Evolutionary conservation across 2,797 vertebrate genomes (phyloP).

Genomic region (Bradypus variegatus): DNA sequence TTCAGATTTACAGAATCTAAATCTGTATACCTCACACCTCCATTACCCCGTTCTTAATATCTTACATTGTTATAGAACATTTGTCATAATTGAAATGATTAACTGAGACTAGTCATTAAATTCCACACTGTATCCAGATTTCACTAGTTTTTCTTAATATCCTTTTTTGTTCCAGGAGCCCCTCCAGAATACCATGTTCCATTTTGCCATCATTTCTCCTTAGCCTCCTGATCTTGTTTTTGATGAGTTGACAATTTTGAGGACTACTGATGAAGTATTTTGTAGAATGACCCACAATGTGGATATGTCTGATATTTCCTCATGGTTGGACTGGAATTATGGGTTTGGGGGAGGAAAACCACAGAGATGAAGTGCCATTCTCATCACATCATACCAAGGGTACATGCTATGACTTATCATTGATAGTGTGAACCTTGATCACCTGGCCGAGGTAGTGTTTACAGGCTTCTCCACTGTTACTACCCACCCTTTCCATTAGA

Average conservation of each 20-base stretch:
- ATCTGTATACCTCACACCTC: not conserved
- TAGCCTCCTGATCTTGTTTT: not conserved
- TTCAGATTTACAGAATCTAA: not conserved
- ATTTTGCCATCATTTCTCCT: not conserved
- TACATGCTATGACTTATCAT: too few species aligned
- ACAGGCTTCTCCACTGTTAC: not conserved
- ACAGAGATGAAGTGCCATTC: not conserved
- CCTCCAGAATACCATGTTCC: not conserved
- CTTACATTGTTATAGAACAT: not conserved
- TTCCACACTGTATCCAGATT: not conserved
- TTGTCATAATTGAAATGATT: not conserved
- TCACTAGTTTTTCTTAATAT: not conserved
- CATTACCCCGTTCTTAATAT: not conserved
- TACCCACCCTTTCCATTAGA: not conserved
- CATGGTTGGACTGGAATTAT: not conserved
- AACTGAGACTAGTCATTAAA: not conserved
- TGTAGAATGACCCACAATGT: not conserved
- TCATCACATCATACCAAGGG: not conserved
- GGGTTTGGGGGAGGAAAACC: not conserved
- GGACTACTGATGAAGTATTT: not conserved
- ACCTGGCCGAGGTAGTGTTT: not conserved
- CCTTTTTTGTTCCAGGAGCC: not conserved
- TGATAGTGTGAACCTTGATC: not conserved
- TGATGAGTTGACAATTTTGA: not conserved
- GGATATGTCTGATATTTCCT: not conserved